Conservation (phyloP, 30 jellyfish, hydroid and myxozoan species). For the Turritopsis rubra region DNA sequence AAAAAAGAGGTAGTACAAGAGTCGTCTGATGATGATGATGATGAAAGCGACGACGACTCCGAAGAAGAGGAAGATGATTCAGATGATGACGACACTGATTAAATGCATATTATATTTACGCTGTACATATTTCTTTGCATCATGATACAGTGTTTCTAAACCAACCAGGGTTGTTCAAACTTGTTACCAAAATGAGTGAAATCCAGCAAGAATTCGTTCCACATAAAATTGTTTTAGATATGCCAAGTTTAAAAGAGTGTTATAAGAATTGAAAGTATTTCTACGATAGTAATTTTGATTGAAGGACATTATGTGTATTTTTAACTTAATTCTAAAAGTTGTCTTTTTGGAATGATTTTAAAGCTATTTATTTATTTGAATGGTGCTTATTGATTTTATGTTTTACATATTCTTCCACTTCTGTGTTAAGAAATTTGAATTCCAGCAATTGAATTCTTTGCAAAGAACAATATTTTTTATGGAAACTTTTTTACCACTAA, state of each 20-base stretch:
- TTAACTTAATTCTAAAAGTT: not conserved
- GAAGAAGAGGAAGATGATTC: slow-evolving; percentile 90
- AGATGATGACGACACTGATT: slow-evolving; percentile 64
- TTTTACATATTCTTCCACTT: not conserved
- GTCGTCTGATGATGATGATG: slow-evolving; percentile 57
- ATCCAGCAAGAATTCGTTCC: not conserved
- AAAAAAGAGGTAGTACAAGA: slow-evolving; percentile 67
- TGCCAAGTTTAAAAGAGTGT: not conserved
- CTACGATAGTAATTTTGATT: not conserved
- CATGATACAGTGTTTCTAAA: not conserved
- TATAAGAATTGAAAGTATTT: not conserved
- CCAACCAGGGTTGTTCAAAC: not conserved
- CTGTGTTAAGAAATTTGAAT: not conserved
- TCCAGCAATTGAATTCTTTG: not conserved
- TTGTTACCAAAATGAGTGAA: not conserved
- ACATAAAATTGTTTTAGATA: not conserved
- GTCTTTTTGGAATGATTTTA: not conserved
- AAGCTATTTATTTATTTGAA: not conserved
- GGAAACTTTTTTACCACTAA: not conserved
- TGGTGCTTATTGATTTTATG: not conserved
- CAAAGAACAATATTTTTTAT: not conserved
- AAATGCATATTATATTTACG: not conserved
- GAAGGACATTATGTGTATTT: not conserved
- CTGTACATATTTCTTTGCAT: not conserved
- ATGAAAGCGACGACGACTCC: slow-evolving; percentile 85